Base-by-base conservation (phyloP, 2,797 vertebrate genomes). In the Takifugu ocellatus region DNA sequence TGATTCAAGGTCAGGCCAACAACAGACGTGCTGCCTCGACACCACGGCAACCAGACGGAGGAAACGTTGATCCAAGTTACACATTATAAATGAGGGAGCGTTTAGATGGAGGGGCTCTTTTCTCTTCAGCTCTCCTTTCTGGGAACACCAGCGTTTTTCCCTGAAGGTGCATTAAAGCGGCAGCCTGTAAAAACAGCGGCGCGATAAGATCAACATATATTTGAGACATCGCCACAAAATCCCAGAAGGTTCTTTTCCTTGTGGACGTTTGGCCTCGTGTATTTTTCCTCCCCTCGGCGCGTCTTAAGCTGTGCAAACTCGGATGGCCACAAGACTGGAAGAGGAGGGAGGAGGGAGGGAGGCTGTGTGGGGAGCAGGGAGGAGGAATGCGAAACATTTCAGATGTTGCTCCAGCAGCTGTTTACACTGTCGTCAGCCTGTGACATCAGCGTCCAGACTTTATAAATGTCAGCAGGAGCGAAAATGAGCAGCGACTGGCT, bases 301-400 rank as follows among this genome's bases (percentile, higher is more conserved):
- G 25, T 52, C 77, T 76, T 72, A 70, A 84, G 71, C 77, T 79
- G 68, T 67, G 75, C 79, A 83, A 86, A 84, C 74, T 66, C 59
- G 21, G 21, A 21, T 21, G 21, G 21, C 21, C 21, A 21, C 21
- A 21, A 73, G 79, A 75, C 72, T 80, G 77, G 75, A 74, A 75
- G 65, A 55, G 75, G 75, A 62, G 63, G 67, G 70, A 65, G 67
- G 70, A 63, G 59, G 57, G 48, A 49, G 48, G 55, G 63, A 44
- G 59, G 1, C 6, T 6, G 44, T 81, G 75, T 85, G 81, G 87
- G 87, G 87, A 84, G 85, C 66, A 74, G 76, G 81, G 84, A 85
- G 87, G 85, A 89, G 89, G 91, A 92, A 92, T 92, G 88, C 72
- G 77, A 92, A 92, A 87, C 88, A 92, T 92, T 89, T 91, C 79